A percentile compares a stretch with the other conserved stretches of the same genome.
phyloP scores from a whole-genome alignment of 2,113 vertebrate genomes.

The Butastur rufipennis region DNA sequence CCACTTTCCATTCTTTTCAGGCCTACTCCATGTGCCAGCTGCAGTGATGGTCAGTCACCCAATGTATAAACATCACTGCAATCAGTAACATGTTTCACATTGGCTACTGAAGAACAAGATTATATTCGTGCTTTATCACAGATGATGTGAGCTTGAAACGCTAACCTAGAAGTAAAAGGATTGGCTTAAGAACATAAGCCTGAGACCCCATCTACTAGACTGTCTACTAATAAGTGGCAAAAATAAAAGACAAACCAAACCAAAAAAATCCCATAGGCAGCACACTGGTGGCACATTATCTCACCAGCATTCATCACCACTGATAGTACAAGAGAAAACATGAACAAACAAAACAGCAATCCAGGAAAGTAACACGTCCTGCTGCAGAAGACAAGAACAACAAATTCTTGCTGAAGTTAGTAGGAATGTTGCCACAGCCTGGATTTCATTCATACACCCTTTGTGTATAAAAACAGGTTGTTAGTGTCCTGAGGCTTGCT shows the following conservation, averaged over 20 bases:
- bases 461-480: neutral
- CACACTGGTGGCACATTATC: neutral
- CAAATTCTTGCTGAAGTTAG: neutral
- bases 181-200: neutral
- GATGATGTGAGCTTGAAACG: neutral
- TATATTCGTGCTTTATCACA: neutral
- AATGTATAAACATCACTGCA: neutral
- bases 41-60: neutral
- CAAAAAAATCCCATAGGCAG: neutral
- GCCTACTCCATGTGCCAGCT: neutral
- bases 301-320: neutral
- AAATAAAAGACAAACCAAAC: neutral
- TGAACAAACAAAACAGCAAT: neutral
- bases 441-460: neutral
- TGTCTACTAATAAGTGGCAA: neutral
- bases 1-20: neutral
- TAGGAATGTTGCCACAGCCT: neutral
- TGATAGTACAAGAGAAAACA: neutral
- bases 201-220: neutral
- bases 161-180: neutral
- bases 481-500: neutral
- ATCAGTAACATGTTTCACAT: neutral
- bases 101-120: neutral
- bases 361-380: neutral
- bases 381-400: neutral